phyloP scores from a whole-genome alignment of 2,888 invertebrate genomes.

The Pristionchus entomophagus region DNA sequence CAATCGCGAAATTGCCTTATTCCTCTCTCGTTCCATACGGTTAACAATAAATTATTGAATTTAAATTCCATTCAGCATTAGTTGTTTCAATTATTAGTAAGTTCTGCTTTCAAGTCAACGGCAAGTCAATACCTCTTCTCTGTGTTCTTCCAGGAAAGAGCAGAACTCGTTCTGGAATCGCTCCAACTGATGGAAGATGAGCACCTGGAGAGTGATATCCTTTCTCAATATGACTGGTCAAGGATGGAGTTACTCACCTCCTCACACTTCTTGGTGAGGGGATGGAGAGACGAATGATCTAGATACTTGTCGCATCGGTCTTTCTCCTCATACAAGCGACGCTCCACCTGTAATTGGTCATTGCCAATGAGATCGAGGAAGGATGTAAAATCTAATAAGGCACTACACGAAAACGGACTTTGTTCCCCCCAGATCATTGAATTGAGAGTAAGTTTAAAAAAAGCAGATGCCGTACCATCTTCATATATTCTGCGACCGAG shows the following conservation, averaged over 20 bases:
- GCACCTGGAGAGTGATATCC: conserved; percentile 79
- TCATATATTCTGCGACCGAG: conserved; percentile 98
- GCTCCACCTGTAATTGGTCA: conserved; percentile 84
- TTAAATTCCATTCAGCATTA: too few relatives aligned
- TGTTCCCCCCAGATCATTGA: too few relatives aligned
- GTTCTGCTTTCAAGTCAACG: too few relatives aligned
- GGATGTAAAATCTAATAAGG: too few relatives aligned
- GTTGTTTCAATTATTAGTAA: too few relatives aligned
- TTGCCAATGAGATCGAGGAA: too few relatives aligned
- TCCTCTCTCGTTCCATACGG: too few relatives aligned
- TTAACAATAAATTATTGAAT: too few relatives aligned
- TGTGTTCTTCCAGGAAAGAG: conserved; percentile 92
- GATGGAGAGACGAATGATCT: conserved; percentile 91
- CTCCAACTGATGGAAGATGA: conserved; percentile 96
- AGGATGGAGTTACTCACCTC: conserved; percentile 76
- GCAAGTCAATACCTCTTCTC: conserved; percentile 87
- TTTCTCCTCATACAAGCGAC: conserved; percentile 92
- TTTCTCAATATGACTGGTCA: too few relatives aligned
- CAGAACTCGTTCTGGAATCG: conserved; percentile 90
- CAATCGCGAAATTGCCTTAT: too few relatives aligned
- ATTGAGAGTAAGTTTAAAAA: too few relatives aligned
- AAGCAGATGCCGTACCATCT: conserved; percentile 83
- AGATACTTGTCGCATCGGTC: conserved; percentile 93
- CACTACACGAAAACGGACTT: too few relatives aligned
- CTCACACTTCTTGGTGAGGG: conserved; percentile 92